These are phyloP conservation scores for Aleiodes alternator DNA, from an alignment of 2,888 invertebrate genomes.

Conservation along the genomic window DNA sequence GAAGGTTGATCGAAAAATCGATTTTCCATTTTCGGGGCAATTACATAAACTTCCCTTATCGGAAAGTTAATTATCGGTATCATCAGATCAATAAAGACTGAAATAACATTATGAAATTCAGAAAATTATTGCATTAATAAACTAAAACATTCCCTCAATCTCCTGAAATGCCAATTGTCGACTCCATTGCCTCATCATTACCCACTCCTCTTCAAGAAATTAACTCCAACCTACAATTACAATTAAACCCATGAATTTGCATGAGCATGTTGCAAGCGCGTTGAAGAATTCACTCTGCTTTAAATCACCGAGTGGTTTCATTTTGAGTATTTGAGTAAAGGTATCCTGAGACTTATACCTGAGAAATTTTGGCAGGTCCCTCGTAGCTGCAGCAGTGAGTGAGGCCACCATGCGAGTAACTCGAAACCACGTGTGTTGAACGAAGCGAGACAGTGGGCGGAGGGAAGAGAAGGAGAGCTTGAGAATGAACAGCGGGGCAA, in stretches of 20 bases:
- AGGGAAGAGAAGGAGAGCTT: not conserved
- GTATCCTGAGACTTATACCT: slow-evolving; percentile 51
- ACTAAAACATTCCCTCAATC: too few relatives aligned
- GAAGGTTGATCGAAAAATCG: too few relatives aligned
- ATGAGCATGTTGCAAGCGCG: slow-evolving; percentile 23
- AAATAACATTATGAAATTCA: too few relatives aligned
- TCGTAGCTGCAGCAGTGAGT: slow-evolving; percentile 37
- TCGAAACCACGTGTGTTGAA: slow-evolving; percentile 51
- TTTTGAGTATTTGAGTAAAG: slow-evolving; percentile 19
- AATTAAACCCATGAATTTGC: not conserved
- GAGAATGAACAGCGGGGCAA: slow-evolving; percentile 9
- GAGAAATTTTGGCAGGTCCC: slow-evolving; percentile 59
- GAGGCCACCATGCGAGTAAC: slow-evolving; percentile 60
- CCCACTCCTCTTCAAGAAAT: not conserved
- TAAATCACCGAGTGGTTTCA: slow-evolving; percentile 2
- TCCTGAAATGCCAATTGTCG: too few relatives aligned
- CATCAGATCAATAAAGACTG: too few relatives aligned
- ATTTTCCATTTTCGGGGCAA: too few relatives aligned
- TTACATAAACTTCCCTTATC: too few relatives aligned
- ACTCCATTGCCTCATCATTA: not conserved
- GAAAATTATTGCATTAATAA: too few relatives aligned
- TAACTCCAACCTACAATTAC: slow-evolving; percentile 2
- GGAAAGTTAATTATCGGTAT: too few relatives aligned
- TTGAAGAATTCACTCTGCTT: not conserved
- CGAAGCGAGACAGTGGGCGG: not conserved